phyloP scores from a whole-genome alignment of 2,797 vertebrate genomes.

The Hapalemur alaotrensis region DNA sequence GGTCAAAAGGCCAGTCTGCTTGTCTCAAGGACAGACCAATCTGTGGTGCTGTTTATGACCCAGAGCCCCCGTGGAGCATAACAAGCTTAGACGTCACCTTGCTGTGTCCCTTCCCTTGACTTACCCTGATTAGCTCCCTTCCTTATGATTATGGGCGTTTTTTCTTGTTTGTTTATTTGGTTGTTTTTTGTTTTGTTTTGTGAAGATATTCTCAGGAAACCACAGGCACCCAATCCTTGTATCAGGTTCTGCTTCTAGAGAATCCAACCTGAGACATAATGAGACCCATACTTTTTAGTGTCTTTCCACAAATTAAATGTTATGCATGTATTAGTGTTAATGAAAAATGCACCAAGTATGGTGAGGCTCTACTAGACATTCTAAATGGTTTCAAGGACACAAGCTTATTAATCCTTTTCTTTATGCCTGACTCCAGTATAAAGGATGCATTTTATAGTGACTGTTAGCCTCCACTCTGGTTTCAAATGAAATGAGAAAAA shows the following conservation, averaged over 20 bases:
- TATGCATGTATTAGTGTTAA: neutral
- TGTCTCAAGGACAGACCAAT: neutral
- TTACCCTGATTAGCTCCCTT: neutral
- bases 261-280: neutral
- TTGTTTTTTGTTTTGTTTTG: neutral
- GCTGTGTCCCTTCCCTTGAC: neutral
- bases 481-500: slow-evolving; percentile 20
- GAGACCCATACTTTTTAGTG: neutral
- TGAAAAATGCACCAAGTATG: neutral
- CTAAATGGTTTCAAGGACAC: neutral
- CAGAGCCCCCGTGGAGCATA: neutral
- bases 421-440: neutral
- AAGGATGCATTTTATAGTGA: neutral
- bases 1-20: neutral
- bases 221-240: neutral
- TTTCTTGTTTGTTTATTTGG: neutral
- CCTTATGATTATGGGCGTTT: neutral
- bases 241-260: neutral
- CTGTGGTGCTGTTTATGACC: neutral
- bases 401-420: neutral
- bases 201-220: neutral
- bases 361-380: neutral
- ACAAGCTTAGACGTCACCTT: neutral
- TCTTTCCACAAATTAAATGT: neutral
- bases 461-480: neutral